These are phyloP conservation scores for Temnothorax curvispinosus DNA, from an alignment of 1,140 invertebrate species.

Conservation along the genomic window DNA sequence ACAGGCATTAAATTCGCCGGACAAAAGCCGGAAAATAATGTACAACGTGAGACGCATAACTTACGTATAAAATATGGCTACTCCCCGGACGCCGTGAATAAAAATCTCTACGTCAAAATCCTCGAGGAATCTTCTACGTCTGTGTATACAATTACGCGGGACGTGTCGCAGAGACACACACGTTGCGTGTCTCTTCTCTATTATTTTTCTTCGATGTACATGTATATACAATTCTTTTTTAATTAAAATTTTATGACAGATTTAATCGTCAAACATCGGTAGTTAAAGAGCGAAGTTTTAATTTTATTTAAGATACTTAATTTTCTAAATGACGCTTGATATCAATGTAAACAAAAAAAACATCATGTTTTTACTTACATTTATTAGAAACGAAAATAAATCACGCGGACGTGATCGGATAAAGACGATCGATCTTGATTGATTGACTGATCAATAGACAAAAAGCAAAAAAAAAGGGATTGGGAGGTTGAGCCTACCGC, in stretches of 20 bases:
- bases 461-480: constrained; percentile 14
- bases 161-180: not conserved
- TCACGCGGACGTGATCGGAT: not conserved
- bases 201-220: not conserved
- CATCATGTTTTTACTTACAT: not conserved
- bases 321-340: not conserved
- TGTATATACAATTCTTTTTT: not conserved
- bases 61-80: constrained; percentile 32
- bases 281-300: not conserved
- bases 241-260: not conserved
- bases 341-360: not conserved
- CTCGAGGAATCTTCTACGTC: not conserved
- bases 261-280: not conserved
- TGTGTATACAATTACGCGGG: not conserved
- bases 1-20: constrained; percentile 62
- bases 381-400: not conserved
- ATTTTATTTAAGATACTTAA: not conserved
- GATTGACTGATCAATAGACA: constrained; percentile 50
- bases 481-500: constrained; percentile 31
- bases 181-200: not conserved
- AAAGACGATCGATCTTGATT: not conserved
- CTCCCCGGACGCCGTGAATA: constrained; percentile 38
- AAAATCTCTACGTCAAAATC: constrained; percentile 51
- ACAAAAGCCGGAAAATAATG: constrained; percentile 66
- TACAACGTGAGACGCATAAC: constrained; percentile 65